Evolutionary conservation across 2,797 vertebrate genomes (phyloP).

Genomic region (Malacoraja senta): DNA sequence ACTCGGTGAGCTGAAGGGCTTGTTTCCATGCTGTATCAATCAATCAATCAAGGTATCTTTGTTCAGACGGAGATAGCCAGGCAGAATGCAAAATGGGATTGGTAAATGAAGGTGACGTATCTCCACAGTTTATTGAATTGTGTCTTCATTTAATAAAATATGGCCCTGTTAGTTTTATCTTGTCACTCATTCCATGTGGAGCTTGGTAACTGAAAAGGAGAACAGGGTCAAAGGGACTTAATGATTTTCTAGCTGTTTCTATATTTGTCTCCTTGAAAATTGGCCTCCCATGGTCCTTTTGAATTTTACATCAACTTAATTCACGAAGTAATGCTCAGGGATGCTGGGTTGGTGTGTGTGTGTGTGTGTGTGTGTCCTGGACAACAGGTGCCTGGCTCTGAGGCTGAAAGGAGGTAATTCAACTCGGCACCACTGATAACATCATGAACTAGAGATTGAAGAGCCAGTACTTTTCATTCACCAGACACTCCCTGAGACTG

Average conservation of each 20-base stretch:
- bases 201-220: background rate
- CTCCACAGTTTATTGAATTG: no score
- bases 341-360: background rate
- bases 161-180: background rate
- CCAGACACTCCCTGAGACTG: background rate
- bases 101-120: background rate
- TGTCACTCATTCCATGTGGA: background rate
- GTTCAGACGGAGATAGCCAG: background rate
- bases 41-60: background rate
- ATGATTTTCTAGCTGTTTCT: background rate
- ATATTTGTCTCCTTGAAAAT: background rate
- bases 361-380: background rate
- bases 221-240: background rate
- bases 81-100: background rate
- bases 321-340: background rate
- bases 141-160: no score
- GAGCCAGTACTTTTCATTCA: background rate
- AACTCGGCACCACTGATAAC: background rate
- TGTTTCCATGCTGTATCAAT: no score
- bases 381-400: background rate
- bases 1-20: no score
- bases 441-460: conserved; percentile 15
- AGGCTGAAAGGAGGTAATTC: conserved; percentile 6
- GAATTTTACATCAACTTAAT: background rate
- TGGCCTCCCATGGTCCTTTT: background rate